Base-by-base conservation (phyloP, 2,888 invertebrate species). In the Adineta ricciae region DNA sequence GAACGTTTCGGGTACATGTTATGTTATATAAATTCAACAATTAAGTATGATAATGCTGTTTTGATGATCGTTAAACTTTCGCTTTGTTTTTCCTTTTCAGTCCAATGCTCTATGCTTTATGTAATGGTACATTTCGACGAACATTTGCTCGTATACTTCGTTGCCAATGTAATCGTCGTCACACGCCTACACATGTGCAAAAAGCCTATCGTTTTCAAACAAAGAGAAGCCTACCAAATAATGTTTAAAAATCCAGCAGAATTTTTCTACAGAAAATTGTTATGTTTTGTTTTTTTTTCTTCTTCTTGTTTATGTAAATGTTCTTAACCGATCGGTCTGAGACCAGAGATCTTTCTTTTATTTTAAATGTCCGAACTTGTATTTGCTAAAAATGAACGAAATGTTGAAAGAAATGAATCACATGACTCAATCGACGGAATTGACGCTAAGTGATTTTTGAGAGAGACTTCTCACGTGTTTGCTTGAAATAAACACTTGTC, bases 1-100 rank as follows among this genome's bases (percentile, higher is more conserved):
- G 78, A 78, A 78, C 38, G 78, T n/a, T 78, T 78, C n/a, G 78
- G 78, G 38, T 38, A 78, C n/a, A 78, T 78, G 78, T 41, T 78
- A 41, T 38, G 41, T 41, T 64, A 64, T 64, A 32, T 64, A 19
- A 64, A 64, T 36, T 64, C 64, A 64, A 64, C 64, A 7, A 64
- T 64, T 4, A 64, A 64, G 64, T 64, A 64, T 19, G 16, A 32
- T 32, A 27, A 27, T 27, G 1, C 3, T 32, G 32, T 64, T 32
- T 64, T 32, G 2, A 4, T 32, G 1, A 8, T 27, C 4, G 5
- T 5, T 5, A 8, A n/a, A 56, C 0, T 11, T 49, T 11, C 8
- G 14, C 32, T 32, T 64, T 0, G 5, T 32, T 11, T 64, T 27
- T 14, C 2, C 14, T 1, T 64, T 64, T 27, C 19, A 64, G 64